Evolutionary conservation across 1,140 invertebrate species (phyloP).

Genomic region (Uloborus diversus): DNA sequence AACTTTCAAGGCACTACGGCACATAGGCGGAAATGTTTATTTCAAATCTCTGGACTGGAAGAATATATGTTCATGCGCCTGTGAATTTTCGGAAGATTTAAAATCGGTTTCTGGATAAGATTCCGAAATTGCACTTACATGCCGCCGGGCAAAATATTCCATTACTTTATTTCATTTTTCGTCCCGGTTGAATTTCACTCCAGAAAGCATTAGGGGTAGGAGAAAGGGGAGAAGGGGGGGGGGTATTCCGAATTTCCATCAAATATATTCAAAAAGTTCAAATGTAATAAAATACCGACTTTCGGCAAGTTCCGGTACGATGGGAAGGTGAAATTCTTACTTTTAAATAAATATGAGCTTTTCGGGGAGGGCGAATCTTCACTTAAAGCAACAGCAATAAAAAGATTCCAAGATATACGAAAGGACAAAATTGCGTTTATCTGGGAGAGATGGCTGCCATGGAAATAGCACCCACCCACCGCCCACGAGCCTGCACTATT

Average conservation of each 20-base stretch:
- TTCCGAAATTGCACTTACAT: too few species aligned
- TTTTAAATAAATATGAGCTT: slow-evolving; percentile 52
- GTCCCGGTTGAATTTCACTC: background rate
- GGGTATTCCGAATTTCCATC: slow-evolving; percentile 9
- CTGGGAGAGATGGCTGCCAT: slow-evolving; percentile 36
- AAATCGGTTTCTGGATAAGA: too few species aligned
- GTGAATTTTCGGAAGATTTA: too few species aligned
- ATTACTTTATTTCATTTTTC: background rate
- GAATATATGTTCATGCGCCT: too few species aligned
- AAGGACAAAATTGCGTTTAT: slow-evolving; percentile 50
- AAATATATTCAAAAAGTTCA: background rate
- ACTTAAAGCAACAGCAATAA: slow-evolving; percentile 53
- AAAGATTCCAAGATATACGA: slow-evolving; percentile 54
- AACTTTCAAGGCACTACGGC: too few species aligned
- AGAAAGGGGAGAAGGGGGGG: slow-evolving; percentile 10
- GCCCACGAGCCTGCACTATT: slow-evolving; percentile 32
- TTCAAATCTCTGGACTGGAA: too few species aligned
- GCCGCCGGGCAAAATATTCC: background rate
- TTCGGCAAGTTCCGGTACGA: background rate
- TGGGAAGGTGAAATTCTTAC: slow-evolving; percentile 11
- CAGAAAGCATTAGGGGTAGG: background rate
- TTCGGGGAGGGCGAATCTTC: background rate
- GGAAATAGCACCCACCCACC: slow-evolving; percentile 37
- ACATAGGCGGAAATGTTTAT: too few species aligned
- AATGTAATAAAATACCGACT: slow-evolving; percentile 1